These are phyloP conservation scores for Trichonephila clavata DNA, from an alignment of 1,140 invertebrate genomes.

Conservation along the genomic window DNA sequence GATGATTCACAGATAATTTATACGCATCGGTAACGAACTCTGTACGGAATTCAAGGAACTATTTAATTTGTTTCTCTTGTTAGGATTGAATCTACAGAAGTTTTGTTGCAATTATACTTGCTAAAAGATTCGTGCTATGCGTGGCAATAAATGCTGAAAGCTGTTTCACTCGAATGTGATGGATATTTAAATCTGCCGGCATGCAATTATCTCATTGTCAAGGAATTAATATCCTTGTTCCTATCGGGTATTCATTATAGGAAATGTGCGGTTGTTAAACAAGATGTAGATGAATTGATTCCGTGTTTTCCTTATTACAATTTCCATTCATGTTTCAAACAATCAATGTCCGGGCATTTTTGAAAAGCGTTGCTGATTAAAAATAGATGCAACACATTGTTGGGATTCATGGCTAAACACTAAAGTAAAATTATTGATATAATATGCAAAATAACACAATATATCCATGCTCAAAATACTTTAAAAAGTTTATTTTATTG, in stretches of 20 bases:
- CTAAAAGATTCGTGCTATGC: background rate
- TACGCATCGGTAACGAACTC: background rate
- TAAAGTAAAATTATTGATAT: too few relatives aligned
- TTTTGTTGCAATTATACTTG: background rate
- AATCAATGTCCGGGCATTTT: background rate
- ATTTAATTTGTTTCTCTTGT: slow-evolving; percentile 26
- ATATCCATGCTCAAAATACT: too few relatives aligned
- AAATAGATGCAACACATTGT: background rate
- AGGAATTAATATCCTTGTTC: slow-evolving; percentile 4
- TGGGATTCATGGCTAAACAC: background rate
- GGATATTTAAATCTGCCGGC: slow-evolving; percentile 14
- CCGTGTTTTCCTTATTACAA: background rate
- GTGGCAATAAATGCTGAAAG: background rate
- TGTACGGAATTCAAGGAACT: background rate
- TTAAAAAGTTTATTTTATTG: too few relatives aligned
- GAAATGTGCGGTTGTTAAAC: background rate
- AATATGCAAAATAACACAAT: too few relatives aligned
- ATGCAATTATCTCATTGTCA: slow-evolving; percentile 23
- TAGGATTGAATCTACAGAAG: background rate
- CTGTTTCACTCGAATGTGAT: background rate
- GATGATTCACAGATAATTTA: background rate
- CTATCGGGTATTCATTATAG: slow-evolving; percentile 16
- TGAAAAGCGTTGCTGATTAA: background rate
- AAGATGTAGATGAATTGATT: background rate
- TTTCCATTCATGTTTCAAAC: background rate